Percentiles rank a stretch among this genome's conserved stretches.
Evolutionary conservation across 2,113 vertebrate genomes (phyloP).

Genomic region (Acanthochromis polyacanthus): DNA sequence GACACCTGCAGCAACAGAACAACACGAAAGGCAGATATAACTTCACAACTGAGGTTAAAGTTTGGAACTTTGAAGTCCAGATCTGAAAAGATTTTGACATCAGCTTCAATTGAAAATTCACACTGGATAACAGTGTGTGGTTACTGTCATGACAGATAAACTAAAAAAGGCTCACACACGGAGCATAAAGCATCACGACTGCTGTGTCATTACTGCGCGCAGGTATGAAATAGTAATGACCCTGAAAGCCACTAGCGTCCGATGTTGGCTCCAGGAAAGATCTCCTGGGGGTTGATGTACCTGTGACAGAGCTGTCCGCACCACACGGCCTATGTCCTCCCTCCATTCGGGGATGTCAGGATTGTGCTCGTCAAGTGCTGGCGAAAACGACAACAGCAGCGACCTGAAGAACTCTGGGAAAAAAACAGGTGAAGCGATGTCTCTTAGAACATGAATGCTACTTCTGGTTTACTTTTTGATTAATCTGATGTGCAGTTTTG

Average conservation of each 20-base stretch:
- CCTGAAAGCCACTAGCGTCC: conserved; percentile 50
- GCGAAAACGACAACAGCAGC: conserved; percentile 93
- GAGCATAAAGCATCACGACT: conserved; percentile 39
- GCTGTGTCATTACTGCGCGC: conserved; percentile 35
- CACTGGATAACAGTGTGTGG: background rate
- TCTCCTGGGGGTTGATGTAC: conserved; percentile 78
- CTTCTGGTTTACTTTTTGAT: conserved; percentile 64
- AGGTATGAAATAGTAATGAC: conserved; percentile 73
- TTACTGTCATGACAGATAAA: conserved; percentile 34
- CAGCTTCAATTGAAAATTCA: conserved; percentile 7
- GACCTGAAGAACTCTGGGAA: conserved; percentile 93
- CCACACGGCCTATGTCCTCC: conserved; percentile 92
- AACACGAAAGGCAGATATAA: background rate
- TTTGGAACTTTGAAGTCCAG: background rate
- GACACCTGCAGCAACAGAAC: conserved; percentile 85
- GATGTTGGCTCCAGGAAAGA: conserved; percentile 38
- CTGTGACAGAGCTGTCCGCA: conserved; percentile 91
- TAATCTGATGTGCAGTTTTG: conserved; percentile 70
- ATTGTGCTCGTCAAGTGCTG: conserved; percentile 95
- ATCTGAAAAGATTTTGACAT: conserved; percentile 3
- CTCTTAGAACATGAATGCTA: conserved; percentile 51
- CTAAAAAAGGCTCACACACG: conserved; percentile 27
- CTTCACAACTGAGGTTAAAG: background rate
- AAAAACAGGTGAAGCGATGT: conserved; percentile 22
- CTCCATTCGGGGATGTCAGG: conserved; percentile 97